Evolutionary conservation across 2,888 invertebrate species (phyloP), one percentile per base, ranked within the genome.

Genomic region (Oligia fasciuncula): DNA sequence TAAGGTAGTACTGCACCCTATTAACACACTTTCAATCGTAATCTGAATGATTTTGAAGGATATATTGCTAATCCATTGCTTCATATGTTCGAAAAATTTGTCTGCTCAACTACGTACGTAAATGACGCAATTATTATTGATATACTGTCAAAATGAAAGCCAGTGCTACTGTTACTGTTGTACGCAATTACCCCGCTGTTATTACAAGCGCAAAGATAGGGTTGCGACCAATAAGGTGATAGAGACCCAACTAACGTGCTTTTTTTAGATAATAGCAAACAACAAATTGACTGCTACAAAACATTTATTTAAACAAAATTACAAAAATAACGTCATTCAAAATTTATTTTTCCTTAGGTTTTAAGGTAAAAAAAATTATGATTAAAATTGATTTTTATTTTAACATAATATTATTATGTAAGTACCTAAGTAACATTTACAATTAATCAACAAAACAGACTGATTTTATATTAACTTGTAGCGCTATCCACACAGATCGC

Each of bases 251-350:
- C 9, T n/a, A 46, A n/a, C 19, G 29, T 46, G 29, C 13, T 19
- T 43, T 46, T 46, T 46, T 19, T 46, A 46, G 19, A 19, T 46
- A 46, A 19, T 19, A 29, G 29, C 19, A 46, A 57, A 46, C 8
- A 49, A 46, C 40, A 62, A 19, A 67, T n/a, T 29, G 11, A 66
- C 54, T 11, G 5, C 5, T 49, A 57, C 6, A 67, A 77, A 67
- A 49, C 0, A 78, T 77, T 60, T 77, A 77, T 60, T 77, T n/a
- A 5, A 19, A n/a, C 2, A 76, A 76, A 51, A 69, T 35, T 23
- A 51, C 35, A 69, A 35, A 69, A 49, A 51, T 29, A 23, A 3
- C 11, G 11, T 17, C 17, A n/a, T 67, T 4, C 9, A n/a, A 8
- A n/a, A n/a, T 4, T 46, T 6, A 29, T 19, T 17, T 69, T 11